Base-by-base conservation (phyloP, 2,888 invertebrate genomes). In the Catocala fraxini region DNA sequence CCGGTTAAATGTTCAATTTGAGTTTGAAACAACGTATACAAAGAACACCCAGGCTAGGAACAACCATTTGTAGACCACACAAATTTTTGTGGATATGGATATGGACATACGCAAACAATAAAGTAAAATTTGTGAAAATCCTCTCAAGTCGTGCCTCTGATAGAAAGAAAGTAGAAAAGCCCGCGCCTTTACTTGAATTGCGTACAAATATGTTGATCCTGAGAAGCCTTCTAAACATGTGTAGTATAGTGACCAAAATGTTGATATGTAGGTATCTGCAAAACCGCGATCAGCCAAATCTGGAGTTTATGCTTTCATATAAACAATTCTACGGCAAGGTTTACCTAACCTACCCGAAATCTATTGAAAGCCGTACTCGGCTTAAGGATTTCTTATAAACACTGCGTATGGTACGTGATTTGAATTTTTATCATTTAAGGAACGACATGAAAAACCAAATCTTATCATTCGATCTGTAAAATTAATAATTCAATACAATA, bases 371-470 rank as follows among this genome's bases (percentile, higher is more conserved):
- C 49, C 60, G 61, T 60, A 42, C 49, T 59, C 64, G 53, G 53
- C 55, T 63, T 61, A 41, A 49, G 57, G 59, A 65, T 68, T 63
- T 67, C 62, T 64, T 59, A 70, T 63, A 72, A 76, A 72, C 67
- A 67, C 67, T 71, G 74, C 69, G 71, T 65, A 66, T 56, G 51
- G 60, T 66, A 70, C 75, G 76, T 79, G 80, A 75, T 66, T 51
- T 57, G 77, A 79, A 79, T 77, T 74, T 62, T 64, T 70, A 79
- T 68, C 60, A 59, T 70, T 75, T 75, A 64, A 67, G 58, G 71
- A 63, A 59, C 60, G 57, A 62, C 59, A 75, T 73, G 77, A 72
- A 74, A 74, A 6, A 67, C 64, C 59, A 64, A 67, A 68, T 70
- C 47, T 70, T 71, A 73, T 75, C 70, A 71, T 73, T 64, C 56